Evolutionary conservation across 2,113 vertebrate genomes (phyloP).

Genomic region (Camelus bactrianus): DNA sequence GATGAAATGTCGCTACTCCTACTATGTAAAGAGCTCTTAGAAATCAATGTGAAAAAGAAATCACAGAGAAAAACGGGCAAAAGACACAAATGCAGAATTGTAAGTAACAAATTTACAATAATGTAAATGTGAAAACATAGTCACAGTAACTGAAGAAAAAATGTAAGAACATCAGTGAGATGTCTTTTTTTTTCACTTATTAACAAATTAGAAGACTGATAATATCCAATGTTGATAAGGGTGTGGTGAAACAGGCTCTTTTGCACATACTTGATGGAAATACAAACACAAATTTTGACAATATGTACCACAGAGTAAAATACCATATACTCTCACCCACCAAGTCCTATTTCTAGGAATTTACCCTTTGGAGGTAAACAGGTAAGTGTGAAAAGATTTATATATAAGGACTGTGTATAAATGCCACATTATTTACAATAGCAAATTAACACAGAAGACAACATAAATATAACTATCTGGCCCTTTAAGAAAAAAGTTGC

Average conservation of each 20-base stretch:
- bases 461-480: neutral
- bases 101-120: neutral
- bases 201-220: neutral
- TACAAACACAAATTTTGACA: neutral
- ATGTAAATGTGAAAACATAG: neutral
- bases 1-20: neutral
- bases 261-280: neutral
- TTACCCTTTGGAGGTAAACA: neutral
- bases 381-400: neutral
- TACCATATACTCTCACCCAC: neutral
- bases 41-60: neutral
- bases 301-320: neutral
- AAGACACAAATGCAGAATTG: neutral
- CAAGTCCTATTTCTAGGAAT: neutral
- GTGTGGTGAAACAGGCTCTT: neutral
- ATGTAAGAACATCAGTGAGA: neutral
- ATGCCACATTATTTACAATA: neutral
- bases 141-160: neutral
- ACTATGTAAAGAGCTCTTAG: neutral
- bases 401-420: neutral
- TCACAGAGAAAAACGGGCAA: neutral
- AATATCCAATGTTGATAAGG: neutral
- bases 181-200: neutral
- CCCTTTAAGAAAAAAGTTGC: neutral
- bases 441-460: neutral